phyloP scores from a whole-genome alignment of 2,113 vertebrate species.

The Gymnogyps californianus region DNA sequence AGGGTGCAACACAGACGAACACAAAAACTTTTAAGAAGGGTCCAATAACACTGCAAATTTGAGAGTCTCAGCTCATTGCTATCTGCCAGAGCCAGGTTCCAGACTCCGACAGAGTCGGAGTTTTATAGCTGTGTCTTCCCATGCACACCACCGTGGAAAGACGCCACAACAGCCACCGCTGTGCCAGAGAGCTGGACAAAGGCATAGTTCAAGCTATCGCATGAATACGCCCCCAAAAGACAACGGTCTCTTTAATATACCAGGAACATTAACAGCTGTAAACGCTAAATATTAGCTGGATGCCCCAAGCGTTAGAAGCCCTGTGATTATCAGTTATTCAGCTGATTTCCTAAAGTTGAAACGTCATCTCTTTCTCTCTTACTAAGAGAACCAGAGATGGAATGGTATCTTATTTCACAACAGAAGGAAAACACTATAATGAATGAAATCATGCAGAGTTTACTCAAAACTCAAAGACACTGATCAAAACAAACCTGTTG shows the following conservation, averaged over 20 bases:
- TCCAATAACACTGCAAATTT: not conserved
- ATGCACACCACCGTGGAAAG: not conserved
- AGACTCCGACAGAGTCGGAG: not conserved
- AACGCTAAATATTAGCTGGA: not conserved
- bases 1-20: not conserved
- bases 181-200: not conserved
- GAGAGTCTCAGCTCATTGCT: not conserved
- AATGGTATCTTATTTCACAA: not conserved
- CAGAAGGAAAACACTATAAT: accelerated
- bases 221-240: not conserved
- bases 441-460: not conserved
- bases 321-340: not conserved
- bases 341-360: not conserved
- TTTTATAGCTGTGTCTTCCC: not conserved
- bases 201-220: not conserved
- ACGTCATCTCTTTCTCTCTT: not conserved
- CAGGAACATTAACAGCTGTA: not conserved
- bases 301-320: not conserved
- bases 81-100: not conserved
- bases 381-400: not conserved
- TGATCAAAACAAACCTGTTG: conserved; percentile 81
- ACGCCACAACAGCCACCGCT: not conserved
- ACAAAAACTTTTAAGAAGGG: not conserved
- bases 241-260: not conserved
- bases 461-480: not conserved